These are phyloP conservation scores for Neopipo cinnamomea DNA, from an alignment of 2,113 vertebrate genomes.

Conservation along the genomic window DNA sequence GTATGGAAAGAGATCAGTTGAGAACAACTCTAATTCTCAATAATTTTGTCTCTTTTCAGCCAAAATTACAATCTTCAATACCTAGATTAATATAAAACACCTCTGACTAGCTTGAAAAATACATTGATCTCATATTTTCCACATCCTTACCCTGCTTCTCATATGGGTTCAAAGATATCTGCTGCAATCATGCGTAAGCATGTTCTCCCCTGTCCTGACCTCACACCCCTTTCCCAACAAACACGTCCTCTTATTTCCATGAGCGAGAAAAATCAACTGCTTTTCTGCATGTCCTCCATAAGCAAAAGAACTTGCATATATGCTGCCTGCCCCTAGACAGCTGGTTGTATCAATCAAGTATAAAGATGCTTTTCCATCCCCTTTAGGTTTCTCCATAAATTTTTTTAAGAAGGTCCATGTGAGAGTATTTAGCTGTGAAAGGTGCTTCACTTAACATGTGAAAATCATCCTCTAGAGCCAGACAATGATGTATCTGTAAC, in stretches of 20 bases:
- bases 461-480: neutral
- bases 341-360: neutral
- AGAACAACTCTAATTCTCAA: neutral
- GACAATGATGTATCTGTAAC: neutral
- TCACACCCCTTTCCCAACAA: neutral
- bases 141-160: neutral
- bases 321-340: neutral
- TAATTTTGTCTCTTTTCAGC: neutral
- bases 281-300: neutral
- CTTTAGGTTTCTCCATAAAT: neutral
- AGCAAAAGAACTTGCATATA: neutral
- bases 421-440: neutral
- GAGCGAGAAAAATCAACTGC: neutral
- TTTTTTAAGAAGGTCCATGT: neutral
- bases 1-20: neutral
- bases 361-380: neutral
- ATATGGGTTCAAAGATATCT: neutral
- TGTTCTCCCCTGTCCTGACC: too few relatives aligned
- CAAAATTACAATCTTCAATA: neutral
- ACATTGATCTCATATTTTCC: neutral
- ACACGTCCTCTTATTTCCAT: rapidly evolving
- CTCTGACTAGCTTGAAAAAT: neutral
- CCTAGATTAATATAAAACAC: neutral
- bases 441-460: neutral
- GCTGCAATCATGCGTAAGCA: neutral